Base-by-base conservation (phyloP, 2,888 invertebrate genomes). In the Pollenia griseotomentosa region DNA sequence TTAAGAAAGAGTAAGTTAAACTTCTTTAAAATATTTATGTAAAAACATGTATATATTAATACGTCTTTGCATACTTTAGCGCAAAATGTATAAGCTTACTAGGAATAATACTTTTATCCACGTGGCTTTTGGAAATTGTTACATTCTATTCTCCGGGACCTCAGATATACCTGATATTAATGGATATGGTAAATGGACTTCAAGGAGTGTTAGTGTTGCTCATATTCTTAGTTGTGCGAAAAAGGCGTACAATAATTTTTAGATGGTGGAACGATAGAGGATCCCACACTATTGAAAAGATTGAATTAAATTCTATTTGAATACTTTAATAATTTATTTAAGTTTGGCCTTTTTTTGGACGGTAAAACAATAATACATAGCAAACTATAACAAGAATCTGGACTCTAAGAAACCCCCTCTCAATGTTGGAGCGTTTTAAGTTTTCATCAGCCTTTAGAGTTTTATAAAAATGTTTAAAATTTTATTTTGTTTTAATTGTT, bases 111-210 rank as follows among this genome's bases (percentile, higher is more conserved):
- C 96, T 96, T 95, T 95, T 96, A 0, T 93, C 96, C 10, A 96
- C 96, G 71, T 96, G 96, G 96, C 94, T 95, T 46, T 94, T 96
- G 91, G 96, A 96, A 92, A 94, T 96, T 88, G 94, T 96, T 0
- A 96, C 96, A 0, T 96, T 71, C 71, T 93, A 93, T 92, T 92
- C 92, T 14, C 91, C 92, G 14, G 91, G 91, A 10, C 90, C 90
- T 5, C 90, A 90, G 75, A 90, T 90, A 81, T 90, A 90, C n/a
- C 95, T 96, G 94, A 94, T 95, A 0, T 94, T 96, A 23, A 95
- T 96, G 89, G 96, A 96, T 91, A 94, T 96, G 88, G 94, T 96
- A 88, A 96, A 96, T 91, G 95, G 96, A 0, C 93, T 96, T 51
- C 96, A 96, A 90, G 96, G 96, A 9, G 94, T 96, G 14, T 94